Evolutionary conservation across 2,888 invertebrate species (phyloP).

Genomic region (Odontothrips loti): DNA sequence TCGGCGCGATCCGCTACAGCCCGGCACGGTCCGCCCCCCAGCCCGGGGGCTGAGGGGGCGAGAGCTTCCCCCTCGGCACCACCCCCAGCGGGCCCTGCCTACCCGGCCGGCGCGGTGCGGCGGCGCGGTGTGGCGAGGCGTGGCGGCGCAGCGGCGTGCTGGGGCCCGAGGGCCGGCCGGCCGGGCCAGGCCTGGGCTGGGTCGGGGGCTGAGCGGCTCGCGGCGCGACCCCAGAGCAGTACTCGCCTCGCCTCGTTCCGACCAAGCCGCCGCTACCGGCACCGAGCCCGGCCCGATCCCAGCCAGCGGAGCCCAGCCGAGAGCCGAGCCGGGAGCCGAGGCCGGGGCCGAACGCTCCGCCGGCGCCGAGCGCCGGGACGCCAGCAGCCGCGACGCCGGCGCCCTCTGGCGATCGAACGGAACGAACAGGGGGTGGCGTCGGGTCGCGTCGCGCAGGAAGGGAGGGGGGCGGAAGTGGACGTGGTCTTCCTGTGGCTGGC

Average conservation of each 20-base stretch:
- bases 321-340: not conserved
- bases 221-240: not conserved
- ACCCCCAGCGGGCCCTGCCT: not conserved
- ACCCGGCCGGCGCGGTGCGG: not conserved
- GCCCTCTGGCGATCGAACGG: conserved; percentile 17
- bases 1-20: not conserved
- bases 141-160: not conserved
- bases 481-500: not conserved
- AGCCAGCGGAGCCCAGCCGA: not conserved
- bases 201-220: not conserved
- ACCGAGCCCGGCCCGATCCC: not conserved
- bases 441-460: not conserved
- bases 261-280: not conserved
- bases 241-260: not conserved
- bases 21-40: not conserved
- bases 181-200: not conserved
- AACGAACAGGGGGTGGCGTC: not conserved
- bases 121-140: not conserved
- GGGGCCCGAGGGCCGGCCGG: too few species aligned
- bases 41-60: not conserved
- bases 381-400: not conserved
- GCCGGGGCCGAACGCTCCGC: not conserved
- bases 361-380: not conserved
- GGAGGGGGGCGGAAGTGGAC: not conserved
- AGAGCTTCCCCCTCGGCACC: not conserved